Percentiles rank a stretch among this genome's conserved stretches.
phyloP scores from a whole-genome alignment of 2,113 vertebrate genomes.

The Rhegmatorhina hoffmannsi region DNA sequence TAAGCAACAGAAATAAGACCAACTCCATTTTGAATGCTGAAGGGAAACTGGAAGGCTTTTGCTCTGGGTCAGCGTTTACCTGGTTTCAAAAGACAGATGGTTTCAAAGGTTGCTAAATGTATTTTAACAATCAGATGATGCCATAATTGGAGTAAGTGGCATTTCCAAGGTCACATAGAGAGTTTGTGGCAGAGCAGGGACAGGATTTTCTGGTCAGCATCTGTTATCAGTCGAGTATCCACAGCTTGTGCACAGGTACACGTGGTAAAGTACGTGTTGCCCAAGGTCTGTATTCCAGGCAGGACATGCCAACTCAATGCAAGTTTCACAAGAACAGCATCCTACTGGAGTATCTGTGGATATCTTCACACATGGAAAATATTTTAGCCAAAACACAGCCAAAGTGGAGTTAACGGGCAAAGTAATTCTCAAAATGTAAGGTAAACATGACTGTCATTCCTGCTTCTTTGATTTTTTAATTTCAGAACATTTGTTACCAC shows the following conservation, averaged over 20 bases:
- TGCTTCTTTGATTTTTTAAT: slow-evolving; percentile 1
- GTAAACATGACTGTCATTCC: background rate
- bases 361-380: background rate
- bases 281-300: background rate
- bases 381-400: background rate
- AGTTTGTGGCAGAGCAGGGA: background rate
- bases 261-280: background rate
- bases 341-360: background rate
- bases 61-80: background rate
- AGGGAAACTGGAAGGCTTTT: background rate
- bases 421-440: background rate
- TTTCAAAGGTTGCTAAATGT: background rate
- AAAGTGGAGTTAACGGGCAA: background rate
- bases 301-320: background rate
- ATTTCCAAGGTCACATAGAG: background rate
- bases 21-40: background rate
- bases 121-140: background rate
- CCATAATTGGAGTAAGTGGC: background rate
- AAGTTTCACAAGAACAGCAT: background rate
- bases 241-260: background rate
- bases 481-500: background rate
- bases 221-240: background rate
- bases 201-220: background rate
- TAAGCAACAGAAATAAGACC: background rate
- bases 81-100: background rate